phyloP scores from a whole-genome alignment of 1,140 invertebrate genomes.

The Radopholus similis region DNA sequence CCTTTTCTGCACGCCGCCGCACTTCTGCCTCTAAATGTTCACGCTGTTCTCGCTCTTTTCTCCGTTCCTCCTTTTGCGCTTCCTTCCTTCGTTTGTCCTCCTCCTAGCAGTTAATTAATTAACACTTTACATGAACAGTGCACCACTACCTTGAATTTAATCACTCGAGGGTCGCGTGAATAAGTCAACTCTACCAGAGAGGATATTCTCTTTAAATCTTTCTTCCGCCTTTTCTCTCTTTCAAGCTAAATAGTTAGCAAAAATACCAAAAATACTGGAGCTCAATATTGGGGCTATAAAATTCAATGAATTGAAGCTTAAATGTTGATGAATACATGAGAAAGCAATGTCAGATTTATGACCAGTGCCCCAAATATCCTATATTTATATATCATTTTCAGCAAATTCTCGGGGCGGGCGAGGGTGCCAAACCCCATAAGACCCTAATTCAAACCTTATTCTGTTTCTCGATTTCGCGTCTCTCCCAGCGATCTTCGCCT shows the following conservation, averaged over 20 bases:
- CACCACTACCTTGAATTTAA: constrained; percentile 83
- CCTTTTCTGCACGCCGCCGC: constrained; percentile 72
- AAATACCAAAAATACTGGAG: background rate
- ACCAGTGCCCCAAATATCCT: too few species aligned
- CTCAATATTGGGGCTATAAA: background rate
- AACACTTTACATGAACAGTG: background rate
- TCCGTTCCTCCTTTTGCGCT: constrained; percentile 61
- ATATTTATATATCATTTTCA: too few species aligned
- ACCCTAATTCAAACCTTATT: constrained; percentile 73
- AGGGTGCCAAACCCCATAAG: constrained; percentile 72
- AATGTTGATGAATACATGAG: too few species aligned
- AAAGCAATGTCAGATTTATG: too few species aligned
- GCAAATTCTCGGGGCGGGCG: too few species aligned
- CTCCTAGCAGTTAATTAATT: background rate
- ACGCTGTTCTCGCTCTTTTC: constrained; percentile 58
- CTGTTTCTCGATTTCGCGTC: constrained; percentile 94
- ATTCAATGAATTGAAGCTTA: background rate
- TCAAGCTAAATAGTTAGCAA: constrained; percentile 29
- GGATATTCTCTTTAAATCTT: constrained; percentile 36
- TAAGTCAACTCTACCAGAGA: constrained; percentile 76
- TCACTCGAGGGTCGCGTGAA: constrained; percentile 83
- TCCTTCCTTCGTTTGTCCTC: constrained; percentile 71
- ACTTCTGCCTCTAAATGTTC: constrained; percentile 61
- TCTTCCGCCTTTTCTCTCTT: constrained; percentile 44
- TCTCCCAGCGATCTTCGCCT: constrained; percentile 86